Conservation (phyloP, 2,888 invertebrate genomes). For the Pharmacophagus antenor region DNA sequence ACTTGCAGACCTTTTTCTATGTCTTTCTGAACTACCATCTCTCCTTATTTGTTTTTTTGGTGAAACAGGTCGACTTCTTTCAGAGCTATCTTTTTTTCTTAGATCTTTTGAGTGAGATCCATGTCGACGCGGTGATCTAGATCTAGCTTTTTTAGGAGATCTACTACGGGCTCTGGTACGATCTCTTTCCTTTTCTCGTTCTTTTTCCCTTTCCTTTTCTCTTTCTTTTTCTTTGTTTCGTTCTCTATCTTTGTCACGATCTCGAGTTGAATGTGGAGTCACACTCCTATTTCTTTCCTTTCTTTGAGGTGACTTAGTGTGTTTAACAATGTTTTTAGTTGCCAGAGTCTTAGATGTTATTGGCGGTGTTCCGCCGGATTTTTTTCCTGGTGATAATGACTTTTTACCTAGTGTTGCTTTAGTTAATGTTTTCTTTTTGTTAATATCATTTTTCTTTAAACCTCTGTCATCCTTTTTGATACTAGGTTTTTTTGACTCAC, state of each 20-base stretch:
- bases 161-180: conserved; percentile 73
- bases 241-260: conserved; percentile 76
- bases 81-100: conserved; percentile 72
- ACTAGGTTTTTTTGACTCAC: conserved; percentile 65
- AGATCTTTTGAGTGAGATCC: conserved; percentile 65
- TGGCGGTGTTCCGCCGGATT: conserved; percentile 76
- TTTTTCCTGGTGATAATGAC: conserved; percentile 74
- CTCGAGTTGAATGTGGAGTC: conserved; percentile 67
- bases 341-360: conserved; percentile 67
- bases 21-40: conserved; percentile 67
- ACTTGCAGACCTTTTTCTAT: conserved; percentile 64
- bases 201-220: conserved; percentile 72
- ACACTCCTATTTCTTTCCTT: conserved; percentile 68
- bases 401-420: conserved; percentile 69
- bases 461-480: conserved; percentile 70
- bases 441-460: conserved; percentile 61
- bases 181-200: conserved; percentile 74
- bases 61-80: conserved; percentile 73
- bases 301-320: conserved; percentile 71
- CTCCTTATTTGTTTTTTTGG: conserved; percentile 69
- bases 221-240: conserved; percentile 62
- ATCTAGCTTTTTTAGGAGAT: conserved; percentile 69
- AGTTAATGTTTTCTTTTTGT: conserved; percentile 59
- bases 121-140: conserved; percentile 68
- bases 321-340: conserved; percentile 64